phyloP scores from a whole-genome alignment of 1,140 invertebrate genomes.

The Stegodyphus mimosarum region DNA sequence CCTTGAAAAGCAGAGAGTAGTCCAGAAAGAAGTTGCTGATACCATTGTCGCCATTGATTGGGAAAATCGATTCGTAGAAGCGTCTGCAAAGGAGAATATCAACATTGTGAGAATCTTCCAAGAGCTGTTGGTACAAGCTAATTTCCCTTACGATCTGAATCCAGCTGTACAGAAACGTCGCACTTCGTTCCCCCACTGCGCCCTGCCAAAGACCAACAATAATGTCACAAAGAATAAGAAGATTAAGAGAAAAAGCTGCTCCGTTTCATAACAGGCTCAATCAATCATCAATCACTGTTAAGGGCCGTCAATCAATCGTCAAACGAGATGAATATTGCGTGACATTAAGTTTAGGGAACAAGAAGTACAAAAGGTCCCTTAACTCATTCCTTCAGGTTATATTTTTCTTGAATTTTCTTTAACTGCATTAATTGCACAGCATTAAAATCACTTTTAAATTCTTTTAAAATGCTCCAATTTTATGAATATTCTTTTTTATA shows the following conservation, averaged over 20 bases:
- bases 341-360: no score
- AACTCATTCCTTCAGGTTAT: no score
- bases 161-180: slow-evolving; percentile 50
- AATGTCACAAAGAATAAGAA: slow-evolving; percentile 46
- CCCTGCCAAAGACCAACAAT: slow-evolving; percentile 39
- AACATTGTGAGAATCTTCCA: slow-evolving; percentile 76
- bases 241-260: slow-evolving; percentile 60
- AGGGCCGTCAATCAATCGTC: no score
- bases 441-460: no score
- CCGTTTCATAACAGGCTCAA: slow-evolving; percentile 50
- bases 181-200: slow-evolving; percentile 52
- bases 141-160: slow-evolving; percentile 86
- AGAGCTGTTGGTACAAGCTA: slow-evolving; percentile 86
- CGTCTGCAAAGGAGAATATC: slow-evolving; percentile 85
- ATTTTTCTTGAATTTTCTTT: no score
- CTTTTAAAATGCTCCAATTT: no score
- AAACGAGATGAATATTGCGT: no score
- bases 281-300: no score
- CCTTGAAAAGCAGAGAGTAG: slow-evolving; percentile 71
- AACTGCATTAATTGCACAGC: no score
- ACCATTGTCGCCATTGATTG: slow-evolving; percentile 86
- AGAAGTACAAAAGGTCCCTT: no score
- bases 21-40: slow-evolving; percentile 77
- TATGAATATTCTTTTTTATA: no score
- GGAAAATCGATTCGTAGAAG: slow-evolving; percentile 90